Conservation (phyloP, 2,888 invertebrate species). For the Tetragonula carbonaria region DNA sequence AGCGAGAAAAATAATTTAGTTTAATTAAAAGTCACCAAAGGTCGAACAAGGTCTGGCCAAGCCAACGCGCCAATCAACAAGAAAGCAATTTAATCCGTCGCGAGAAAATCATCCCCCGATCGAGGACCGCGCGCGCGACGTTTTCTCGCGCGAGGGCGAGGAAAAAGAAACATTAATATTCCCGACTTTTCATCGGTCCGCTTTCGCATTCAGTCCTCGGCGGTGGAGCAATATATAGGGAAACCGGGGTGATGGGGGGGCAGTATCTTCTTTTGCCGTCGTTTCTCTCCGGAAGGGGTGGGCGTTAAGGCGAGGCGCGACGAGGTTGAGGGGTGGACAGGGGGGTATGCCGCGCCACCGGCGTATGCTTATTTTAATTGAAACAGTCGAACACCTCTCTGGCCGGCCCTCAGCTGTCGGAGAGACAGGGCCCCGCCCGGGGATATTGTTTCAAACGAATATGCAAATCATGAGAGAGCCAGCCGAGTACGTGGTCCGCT, state of each 20-base stretch:
- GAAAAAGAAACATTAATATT: slow-evolving; percentile 60
- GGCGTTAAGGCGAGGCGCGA: slow-evolving; percentile 48
- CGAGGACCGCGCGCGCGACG: not conserved
- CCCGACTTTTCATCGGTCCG: slow-evolving; percentile 70
- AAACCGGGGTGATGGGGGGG: slow-evolving; percentile 2
- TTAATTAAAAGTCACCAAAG: not conserved
- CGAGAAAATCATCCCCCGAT: slow-evolving; percentile 12
- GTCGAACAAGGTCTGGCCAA: not conserved
- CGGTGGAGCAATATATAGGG: slow-evolving; percentile 78
- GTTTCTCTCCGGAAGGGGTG: slow-evolving; percentile 58
- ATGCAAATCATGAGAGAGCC: slow-evolving; percentile 83
- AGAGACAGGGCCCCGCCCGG: slow-evolving; percentile 65
- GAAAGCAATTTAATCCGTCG: not conserved
- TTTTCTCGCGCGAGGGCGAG: not conserved
- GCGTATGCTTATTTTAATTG: slow-evolving; percentile 83
- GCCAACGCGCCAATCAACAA: not conserved
- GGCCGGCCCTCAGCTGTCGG: slow-evolving; percentile 45
- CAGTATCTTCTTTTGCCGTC: slow-evolving; percentile 72
- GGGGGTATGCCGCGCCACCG: slow-evolving; percentile 68
- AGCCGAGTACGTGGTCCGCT: slow-evolving; percentile 71
- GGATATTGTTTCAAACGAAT: slow-evolving; percentile 84
- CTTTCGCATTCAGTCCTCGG: slow-evolving; percentile 81
- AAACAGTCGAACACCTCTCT: slow-evolving; percentile 75
- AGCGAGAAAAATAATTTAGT: too few species aligned
- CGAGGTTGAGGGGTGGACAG: slow-evolving; percentile 1